Base-by-base conservation (phyloP, 2,888 invertebrate genomes). In the Catocala nupta region DNA sequence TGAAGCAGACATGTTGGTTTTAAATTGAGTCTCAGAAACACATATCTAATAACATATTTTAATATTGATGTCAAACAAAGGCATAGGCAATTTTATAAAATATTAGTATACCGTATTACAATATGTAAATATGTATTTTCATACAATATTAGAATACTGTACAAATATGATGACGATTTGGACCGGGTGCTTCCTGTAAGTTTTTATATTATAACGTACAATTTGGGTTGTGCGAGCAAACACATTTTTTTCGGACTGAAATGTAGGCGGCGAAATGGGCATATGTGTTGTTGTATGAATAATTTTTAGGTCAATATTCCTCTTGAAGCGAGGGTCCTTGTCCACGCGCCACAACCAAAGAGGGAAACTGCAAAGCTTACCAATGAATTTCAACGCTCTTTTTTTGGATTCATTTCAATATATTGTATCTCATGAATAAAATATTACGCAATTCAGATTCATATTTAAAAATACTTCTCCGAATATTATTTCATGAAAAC, bases 211-310 rank as follows among this genome's bases (percentile, higher is more conserved):
- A 52, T 34, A 42, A 25, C 51, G 44, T 9, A 36, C 10, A 58
- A 74, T 61, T 33, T 70, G 25, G 57, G 52, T 65, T 16, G 49
- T 33, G 25, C 16, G 42, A 11, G 50, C 54, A 49, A 71, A 51
- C 39, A 49, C 39, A 49, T 55, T 25, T 60, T n/a, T 63, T 69
- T 54, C 34, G 49, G 34, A 9, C 51, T 12, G 33, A 65, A 50
- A 60, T 48, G 51, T 73, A 48, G 47, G 47, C 61, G 47, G 51
- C 36, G 11, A 55, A 67, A 60, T 34, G n/a, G 33, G 59, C 52
- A 60, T 60, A 39, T 60, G 48, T 61, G 61, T 33, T 58, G 25
- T 6, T 50, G 44, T 58, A 70, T 74, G 62, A 67, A 70, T 70
- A 70, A 48, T 60, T 77, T 68, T 66, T 55, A 36, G 52, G 44